A percentile compares a stretch with the other conserved stretches of the same genome.
phyloP scores from a whole-genome alignment of 2,797 vertebrate species.

The Darevskia nairensis region DNA sequence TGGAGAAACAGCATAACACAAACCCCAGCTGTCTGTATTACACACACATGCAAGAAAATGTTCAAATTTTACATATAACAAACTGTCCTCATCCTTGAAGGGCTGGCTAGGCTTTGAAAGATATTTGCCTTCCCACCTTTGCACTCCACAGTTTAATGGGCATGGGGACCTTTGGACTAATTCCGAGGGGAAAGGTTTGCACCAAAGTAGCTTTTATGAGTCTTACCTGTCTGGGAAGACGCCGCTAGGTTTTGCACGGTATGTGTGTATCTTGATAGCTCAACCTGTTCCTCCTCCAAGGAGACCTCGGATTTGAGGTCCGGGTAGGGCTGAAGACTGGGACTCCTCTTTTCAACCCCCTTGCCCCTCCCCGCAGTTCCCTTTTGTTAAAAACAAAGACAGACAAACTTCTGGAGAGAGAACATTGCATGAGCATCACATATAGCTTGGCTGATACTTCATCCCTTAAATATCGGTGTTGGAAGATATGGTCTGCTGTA shows the following conservation, averaged over 20 bases:
- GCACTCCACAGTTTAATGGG: background rate
- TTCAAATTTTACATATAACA: background rate
- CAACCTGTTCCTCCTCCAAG: too few relatives aligned
- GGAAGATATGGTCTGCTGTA: background rate
- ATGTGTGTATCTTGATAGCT: too few relatives aligned
- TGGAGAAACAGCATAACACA: background rate
- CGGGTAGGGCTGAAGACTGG: too few relatives aligned
- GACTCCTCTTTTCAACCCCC: too few relatives aligned
- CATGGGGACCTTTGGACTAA: background rate
- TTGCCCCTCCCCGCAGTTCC: too few relatives aligned
- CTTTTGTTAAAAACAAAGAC: too few relatives aligned
- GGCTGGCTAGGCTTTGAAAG: background rate
- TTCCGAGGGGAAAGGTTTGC: background rate
- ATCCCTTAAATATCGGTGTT: background rate
- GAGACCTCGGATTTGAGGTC: too few relatives aligned
- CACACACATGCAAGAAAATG: background rate
- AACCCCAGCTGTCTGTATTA: background rate
- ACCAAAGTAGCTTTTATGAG: background rate
- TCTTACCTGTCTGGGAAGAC: conserved; percentile 26
- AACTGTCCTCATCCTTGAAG: background rate
- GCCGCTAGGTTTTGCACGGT: background rate
- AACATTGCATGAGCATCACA: background rate
- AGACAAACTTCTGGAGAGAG: too few relatives aligned
- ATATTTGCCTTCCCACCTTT: background rate
- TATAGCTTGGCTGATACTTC: background rate